Evolutionary conservation across 2,113 vertebrate genomes (phyloP), one percentile per base, ranked within the genome.

Genomic region (Clarias macrocephalus): DNA sequence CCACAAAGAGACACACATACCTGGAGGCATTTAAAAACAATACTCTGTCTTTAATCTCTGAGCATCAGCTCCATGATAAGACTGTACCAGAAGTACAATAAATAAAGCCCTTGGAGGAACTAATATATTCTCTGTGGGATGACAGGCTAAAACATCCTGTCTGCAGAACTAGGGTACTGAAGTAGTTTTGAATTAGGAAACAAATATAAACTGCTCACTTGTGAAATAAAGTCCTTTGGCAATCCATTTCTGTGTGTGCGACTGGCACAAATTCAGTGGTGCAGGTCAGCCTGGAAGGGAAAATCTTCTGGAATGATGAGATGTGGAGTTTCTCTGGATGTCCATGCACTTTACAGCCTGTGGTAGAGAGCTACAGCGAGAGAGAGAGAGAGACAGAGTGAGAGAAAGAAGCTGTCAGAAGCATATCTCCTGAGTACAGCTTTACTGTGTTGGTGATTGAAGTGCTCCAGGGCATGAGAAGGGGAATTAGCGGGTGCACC

Each of bases 21-120:
- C 87, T 88, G 52, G 91, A 91, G 92, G 88, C 91, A 82, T 52
- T 79, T 92, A 92, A 90, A 87, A 84, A 86, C 59, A 87, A 63
- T 42, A 70, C 59, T 12, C 48, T 15, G 56, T 13, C 25, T 85
- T 81, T 56, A 25, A 82, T 63, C 25, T 87, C 54, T 21, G 37
- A 63, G 23, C 85, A 75, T 60, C n/a, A 30, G 79, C 23, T 80
- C 13, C 18, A 30, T 52, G 73, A 85, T 63, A 65, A 70, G 48
- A 15, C 70, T 48, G 33, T n/a, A 33, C 33, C 48, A 48, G 80
- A 68, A 37, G 42, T n/a, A 37, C 33, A 57, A 86, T 66, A 80
- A 66, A 80, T 66, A 37, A 70, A 70, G 60, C 56, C 68, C 70
- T 42, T 62, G 23, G 56, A 86, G 30, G 21, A 59, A 59, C 37